Evolutionary conservation across 2,888 invertebrate species (phyloP), one percentile per base, ranked within the genome.

Genomic region (Phrixothrix hirtus): DNA sequence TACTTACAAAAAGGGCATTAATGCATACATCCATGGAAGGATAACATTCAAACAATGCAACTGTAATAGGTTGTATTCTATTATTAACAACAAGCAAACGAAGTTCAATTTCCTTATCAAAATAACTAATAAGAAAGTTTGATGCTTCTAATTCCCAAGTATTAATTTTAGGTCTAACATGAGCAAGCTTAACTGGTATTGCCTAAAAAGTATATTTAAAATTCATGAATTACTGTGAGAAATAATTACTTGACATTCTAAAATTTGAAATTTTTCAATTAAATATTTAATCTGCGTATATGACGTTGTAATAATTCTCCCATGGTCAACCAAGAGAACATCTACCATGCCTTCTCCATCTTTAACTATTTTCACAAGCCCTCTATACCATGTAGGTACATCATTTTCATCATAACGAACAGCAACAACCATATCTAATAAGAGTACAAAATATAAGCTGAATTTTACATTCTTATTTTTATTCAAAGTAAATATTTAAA

Each of bases 281-380:
- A 87, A 70, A 46, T 76, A 75, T 31, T 81, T 76, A 32, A 87
- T 72, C 29, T 74, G 67, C 12, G 74, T 67, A 76, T 81, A 82
- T 34, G 77, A 72, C 37, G 84, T 73, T 1, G 71, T 70, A 44
- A 79, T 74, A 7, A 61, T 67, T 42, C 73, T 74, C 26, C 90
- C 90, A 63, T 74, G 76, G 76, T 91, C 91, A 0, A 87, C 82
- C 54, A 84, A 80, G 58, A 75, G 73, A 16, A 88, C 81, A 34
- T 78, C 75, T 14, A 84, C 83, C 68, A 66, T 76, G 62, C 75
- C 73, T 6, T 71, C 62, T 0, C 75, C 75, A 2, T 61, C 51
- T 1, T 77, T 74, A 3, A 81, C 67, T 27, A 72, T 78, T 1
- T 65, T 62, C 15, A 89, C 79, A 7, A 78, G 63, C 1, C 80